Conservation (phyloP, 2,797 vertebrate species). For the Diplodus sargus region DNA sequence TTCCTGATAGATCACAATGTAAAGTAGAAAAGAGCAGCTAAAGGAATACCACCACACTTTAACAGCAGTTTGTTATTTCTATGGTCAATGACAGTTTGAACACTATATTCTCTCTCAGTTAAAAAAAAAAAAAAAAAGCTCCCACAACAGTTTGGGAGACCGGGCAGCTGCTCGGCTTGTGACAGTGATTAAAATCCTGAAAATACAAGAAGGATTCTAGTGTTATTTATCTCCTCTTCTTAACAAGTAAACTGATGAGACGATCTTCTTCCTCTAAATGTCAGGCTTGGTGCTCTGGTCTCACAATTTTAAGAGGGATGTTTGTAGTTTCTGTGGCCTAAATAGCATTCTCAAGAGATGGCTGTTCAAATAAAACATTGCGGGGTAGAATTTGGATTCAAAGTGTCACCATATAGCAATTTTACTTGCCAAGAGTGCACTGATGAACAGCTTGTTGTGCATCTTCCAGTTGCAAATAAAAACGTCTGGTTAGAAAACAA, state of each 20-base stretch:
- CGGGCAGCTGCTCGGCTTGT: background rate
- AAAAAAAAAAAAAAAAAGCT: background rate
- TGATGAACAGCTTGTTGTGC: background rate
- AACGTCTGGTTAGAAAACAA: background rate
- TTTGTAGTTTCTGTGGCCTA: background rate
- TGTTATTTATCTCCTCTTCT: background rate
- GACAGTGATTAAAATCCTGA: slow-evolving; percentile 2
- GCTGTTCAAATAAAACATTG: background rate
- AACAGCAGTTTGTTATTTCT: slow-evolving; percentile 42
- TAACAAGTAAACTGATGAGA: slow-evolving; percentile 8
- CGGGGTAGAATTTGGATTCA: background rate
- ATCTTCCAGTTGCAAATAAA: background rate
- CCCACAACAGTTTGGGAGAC: background rate
- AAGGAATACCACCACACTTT: slow-evolving; percentile 40
- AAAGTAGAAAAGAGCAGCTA: slow-evolving; percentile 70
- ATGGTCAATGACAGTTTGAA: slow-evolving; percentile 5
- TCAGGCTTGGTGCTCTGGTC: slow-evolving; percentile 8
- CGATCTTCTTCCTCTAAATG: background rate
- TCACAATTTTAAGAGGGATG: background rate
- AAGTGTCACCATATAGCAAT: background rate
- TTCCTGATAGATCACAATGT: slow-evolving; percentile 63
- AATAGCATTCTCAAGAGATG: background rate
- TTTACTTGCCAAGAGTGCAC: background rate
- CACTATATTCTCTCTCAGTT: background rate
- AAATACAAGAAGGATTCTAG: background rate